A percentile compares a stretch with the other conserved stretches of the same genome.
These are phyloP conservation scores for Octonoba sinensis DNA, from an alignment of 2,888 invertebrate species.

Conservation along the genomic window DNA sequence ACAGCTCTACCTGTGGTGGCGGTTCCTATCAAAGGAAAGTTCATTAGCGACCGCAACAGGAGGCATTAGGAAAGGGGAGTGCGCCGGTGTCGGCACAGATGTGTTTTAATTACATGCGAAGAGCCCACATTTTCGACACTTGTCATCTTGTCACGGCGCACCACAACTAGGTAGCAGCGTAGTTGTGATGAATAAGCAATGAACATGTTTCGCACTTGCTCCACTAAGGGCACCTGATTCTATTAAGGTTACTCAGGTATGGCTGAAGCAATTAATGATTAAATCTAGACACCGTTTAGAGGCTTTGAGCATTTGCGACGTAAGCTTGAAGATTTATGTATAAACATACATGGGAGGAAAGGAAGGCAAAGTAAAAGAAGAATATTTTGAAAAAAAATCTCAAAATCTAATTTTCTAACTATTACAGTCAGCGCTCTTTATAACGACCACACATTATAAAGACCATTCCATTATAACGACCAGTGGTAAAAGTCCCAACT, in stretches of 20 bases:
- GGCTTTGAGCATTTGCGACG: too few relatives aligned
- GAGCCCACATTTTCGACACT: slow-evolving; percentile 29
- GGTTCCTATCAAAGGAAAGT: slow-evolving; percentile 36
- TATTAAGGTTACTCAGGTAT: background rate
- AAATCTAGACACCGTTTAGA: background rate
- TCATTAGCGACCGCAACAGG: slow-evolving; percentile 58
- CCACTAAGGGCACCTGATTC: background rate
- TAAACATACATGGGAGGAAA: too few relatives aligned
- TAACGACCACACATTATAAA: too few relatives aligned
- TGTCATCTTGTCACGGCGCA: slow-evolving; percentile 31
- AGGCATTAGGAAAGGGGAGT: slow-evolving; percentile 12
- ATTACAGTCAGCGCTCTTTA: too few relatives aligned
- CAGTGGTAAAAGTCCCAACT: too few relatives aligned
- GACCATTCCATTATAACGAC: too few relatives aligned
- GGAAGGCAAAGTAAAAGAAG: too few relatives aligned
- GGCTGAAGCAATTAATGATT: background rate
- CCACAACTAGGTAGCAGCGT: background rate
- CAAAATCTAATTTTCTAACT: too few relatives aligned
- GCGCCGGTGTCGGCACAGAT: slow-evolving; percentile 13
- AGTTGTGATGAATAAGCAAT: too few relatives aligned
- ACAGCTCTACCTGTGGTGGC: slow-evolving; percentile 28
- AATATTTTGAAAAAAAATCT: too few relatives aligned
- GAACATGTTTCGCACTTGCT: too few relatives aligned
- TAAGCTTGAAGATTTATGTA: too few relatives aligned
- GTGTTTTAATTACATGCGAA: slow-evolving; percentile 37